Evolutionary conservation across 1,140 invertebrate genomes (phyloP).

Genomic region (Pemphigus obesinymphae): DNA sequence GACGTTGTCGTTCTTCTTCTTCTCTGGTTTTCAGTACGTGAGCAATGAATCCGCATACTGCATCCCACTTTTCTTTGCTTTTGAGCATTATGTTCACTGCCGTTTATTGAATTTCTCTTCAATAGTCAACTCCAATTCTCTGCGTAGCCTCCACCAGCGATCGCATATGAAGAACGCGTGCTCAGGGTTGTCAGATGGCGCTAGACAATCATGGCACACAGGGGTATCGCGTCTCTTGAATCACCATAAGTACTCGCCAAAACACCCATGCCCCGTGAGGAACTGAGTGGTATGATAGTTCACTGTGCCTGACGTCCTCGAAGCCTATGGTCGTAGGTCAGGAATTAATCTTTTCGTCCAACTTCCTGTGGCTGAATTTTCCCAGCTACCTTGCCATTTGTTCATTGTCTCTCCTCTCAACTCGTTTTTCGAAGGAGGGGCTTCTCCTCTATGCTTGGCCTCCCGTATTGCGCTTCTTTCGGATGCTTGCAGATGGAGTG

Average conservation of each 20-base stretch:
- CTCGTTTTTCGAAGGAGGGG: neutral
- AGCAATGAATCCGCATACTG: neutral
- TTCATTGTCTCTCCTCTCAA: neutral
- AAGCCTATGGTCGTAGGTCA: neutral
- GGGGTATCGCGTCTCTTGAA: neutral
- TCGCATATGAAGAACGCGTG: neutral
- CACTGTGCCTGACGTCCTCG: neutral
- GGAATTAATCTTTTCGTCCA: constrained; percentile 19
- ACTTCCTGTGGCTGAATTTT: neutral
- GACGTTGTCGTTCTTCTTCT: neutral
- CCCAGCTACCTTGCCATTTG: neutral
- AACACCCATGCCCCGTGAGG: no score
- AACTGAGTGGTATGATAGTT: no score
- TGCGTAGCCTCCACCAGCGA: neutral
- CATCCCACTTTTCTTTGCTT: neutral
- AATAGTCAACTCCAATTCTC: neutral
- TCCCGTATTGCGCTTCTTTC: neutral
- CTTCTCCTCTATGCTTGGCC: neutral
- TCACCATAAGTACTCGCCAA: no score
- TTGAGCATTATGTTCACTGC: neutral
- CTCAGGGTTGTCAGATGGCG: no score
- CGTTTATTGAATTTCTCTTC: neutral
- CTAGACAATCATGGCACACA: neutral
- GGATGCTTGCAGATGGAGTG: neutral
- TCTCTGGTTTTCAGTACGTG: neutral